Evolutionary conservation across 2,113 vertebrate genomes (phyloP), one percentile per base, ranked within the genome.

Genomic region (Phrynosoma blainvillii): DNA sequence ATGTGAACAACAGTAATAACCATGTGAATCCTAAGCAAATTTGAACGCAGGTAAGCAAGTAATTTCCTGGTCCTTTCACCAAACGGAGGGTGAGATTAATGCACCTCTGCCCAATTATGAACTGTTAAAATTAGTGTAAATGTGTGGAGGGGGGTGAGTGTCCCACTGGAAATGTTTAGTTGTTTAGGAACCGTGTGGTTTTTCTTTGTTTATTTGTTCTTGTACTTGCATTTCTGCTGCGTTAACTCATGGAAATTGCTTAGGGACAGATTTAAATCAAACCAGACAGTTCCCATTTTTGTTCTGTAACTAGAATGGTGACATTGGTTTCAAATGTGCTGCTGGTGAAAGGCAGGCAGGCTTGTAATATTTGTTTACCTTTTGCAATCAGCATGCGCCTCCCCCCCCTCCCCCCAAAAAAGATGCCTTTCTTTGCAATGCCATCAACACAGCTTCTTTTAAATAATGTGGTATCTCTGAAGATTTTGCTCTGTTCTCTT

Each of bases 251-350:
- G 95, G 96, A 96, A 97, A 97, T 93, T 95, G 95, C 95, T 96
- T 89, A 95, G 89, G 94, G 94, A 96, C 93, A 96, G 93, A 96
- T 94, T 96, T 96, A 97, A 97, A 97, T 96, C 94, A 95, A 94
- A 96, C 92, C 93, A 96, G 96, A 96, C 95, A 96, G 94, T 95
- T 97, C 95, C 92, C 94, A 95, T 95, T 97, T 96, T 96, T 97
- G 92, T 89, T 96, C 94, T 93, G 93, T 95, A 96, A 96, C 94
- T 96, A 92, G 91, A 92, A 93, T 86, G 87, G 91, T 91, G 94
- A 96, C 93, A 95, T 94, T 94, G 95, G 91, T 94, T 97, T 94
- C 93, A 96, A 96, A 96, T 92, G 83, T 66, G 1, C 95, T 91
- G 89, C 92, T 94, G 86, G 91, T 96, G 92, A 90, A 95, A 94